Evolutionary conservation across 2,113 vertebrate genomes (phyloP), one percentile per base, ranked within the genome.

Genomic region (Corythornis cristatus): DNA sequence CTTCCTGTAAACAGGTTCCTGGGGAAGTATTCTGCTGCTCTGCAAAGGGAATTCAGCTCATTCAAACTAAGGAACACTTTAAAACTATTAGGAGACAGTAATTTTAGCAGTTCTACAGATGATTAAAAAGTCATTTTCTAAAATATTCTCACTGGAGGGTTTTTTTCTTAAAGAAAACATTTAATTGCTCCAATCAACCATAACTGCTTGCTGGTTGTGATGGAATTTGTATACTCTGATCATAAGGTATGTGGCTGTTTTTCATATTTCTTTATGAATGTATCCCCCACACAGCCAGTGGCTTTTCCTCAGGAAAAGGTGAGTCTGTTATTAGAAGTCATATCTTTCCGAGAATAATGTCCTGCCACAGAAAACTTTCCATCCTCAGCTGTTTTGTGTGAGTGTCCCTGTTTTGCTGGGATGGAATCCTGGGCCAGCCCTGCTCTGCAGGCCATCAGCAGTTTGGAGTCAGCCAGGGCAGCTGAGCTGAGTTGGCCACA

Each of bases 121-220:
- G 98, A 99, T 99, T 99, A 99, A 99, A 99, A 99, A 99, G 98
- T 97, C 96, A 98, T 99, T 99, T 99, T 98, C 99, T 98, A 98
- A 99, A 99, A 98, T 98, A 98, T 99, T 98, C 99, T 99, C 99
- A 97, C 96, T 99, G 98, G 99, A 99, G 97, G 3, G 13, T 83
- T 31, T 93, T 98, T 95, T 93, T 94, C 93, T 96, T 68, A 91
- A 98, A 98, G 97, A 98, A 99, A 99, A 98, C 98, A 99, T 98
- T 98, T 98, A 99, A 99, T 99, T 98, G 98, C 98, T 98, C 97
- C 98, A 98, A 98, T 99, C 98, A 99, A 98, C 98, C 98, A 98
- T 97, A 98, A 97, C 98, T 97, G 96, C 98, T 98, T 98, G 97
- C 96, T 97, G 98, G 97, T 98, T 97, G 95, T 98, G 97, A 97